A percentile compares a stretch with the other conserved stretches of the same genome.
Evolutionary conservation across 1,140 invertebrate species (phyloP).

Genomic region (Thalassaphorura encarpata): DNA sequence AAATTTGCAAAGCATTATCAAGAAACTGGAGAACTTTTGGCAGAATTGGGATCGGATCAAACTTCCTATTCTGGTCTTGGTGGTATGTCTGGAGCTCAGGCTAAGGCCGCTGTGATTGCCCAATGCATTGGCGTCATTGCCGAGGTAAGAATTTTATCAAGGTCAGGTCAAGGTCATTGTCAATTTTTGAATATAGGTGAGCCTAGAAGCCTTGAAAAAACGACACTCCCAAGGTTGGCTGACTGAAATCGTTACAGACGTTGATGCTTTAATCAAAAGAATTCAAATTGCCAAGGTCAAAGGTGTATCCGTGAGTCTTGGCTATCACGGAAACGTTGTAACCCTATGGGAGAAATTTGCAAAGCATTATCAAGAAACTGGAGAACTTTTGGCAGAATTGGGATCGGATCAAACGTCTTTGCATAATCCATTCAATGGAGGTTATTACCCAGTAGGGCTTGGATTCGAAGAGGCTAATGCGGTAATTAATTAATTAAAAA

Average conservation of each 20-base stretch:
- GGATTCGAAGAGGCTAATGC: constrained; percentile 37
- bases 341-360: constrained; percentile 52
- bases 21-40: constrained; percentile 47
- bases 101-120: constrained; percentile 55
- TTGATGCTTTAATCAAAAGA: constrained; percentile 44
- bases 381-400: constrained; percentile 51
- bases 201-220: constrained; percentile 48
- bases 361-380: constrained; percentile 44
- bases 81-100: constrained; percentile 44
- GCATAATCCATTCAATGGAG: constrained; percentile 54
- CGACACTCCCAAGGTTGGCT: constrained; percentile 55
- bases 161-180: background rate
- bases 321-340: constrained; percentile 54
- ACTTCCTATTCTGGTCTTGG: constrained; percentile 56
- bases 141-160: constrained; percentile 41
- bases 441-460: constrained; percentile 54
- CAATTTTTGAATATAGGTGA: constrained; percentile 38
- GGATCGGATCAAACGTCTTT: constrained; percentile 58
- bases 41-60: constrained; percentile 58
- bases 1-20: constrained; percentile 46
- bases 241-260: constrained; percentile 42
- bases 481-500: constrained; percentile 21
- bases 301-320: constrained; percentile 46
- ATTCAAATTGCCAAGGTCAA: constrained; percentile 39
- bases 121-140: constrained; percentile 58